Conservation (phyloP, 1,140 invertebrate species). For the Ips nitidus region DNA sequence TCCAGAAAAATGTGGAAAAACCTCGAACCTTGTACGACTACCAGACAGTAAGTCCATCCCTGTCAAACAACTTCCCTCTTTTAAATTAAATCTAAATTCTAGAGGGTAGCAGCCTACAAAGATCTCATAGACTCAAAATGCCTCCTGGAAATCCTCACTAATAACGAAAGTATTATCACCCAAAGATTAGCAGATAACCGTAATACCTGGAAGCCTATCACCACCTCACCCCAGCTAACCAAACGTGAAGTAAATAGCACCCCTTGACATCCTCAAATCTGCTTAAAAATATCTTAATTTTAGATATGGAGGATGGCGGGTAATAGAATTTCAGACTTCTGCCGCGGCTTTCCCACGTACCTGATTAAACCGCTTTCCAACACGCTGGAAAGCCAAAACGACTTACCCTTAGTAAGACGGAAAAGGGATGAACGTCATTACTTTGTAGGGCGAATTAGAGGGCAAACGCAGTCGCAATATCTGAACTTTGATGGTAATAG, state of each 20-base stretch:
- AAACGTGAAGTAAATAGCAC: constrained; percentile 43
- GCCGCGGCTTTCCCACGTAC: constrained; percentile 46
- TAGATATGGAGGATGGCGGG: constrained; percentile 45
- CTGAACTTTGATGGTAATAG: constrained; percentile 62
- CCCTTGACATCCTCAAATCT: not conserved
- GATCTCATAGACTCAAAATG: constrained; percentile 44
- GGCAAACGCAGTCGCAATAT: constrained; percentile 83
- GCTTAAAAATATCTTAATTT: constrained; percentile 16
- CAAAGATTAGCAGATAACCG: constrained; percentile 30
- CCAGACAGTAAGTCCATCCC: constrained; percentile 41
- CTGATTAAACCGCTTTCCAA: constrained; percentile 39
- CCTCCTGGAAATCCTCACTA: constrained; percentile 41
- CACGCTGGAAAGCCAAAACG: constrained; percentile 17
- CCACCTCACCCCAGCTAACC: constrained; percentile 38
- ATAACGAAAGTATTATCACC: constrained; percentile 38
- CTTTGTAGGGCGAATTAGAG: constrained; percentile 52
- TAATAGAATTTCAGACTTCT: constrained; percentile 45
- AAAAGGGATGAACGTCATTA: constrained; percentile 38
- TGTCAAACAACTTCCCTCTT: not conserved
- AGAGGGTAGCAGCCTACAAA: constrained; percentile 44
- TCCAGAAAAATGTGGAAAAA: constrained; percentile 37
- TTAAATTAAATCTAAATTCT: constrained; percentile 20
- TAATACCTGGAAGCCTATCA: constrained; percentile 35
- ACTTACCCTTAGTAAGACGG: constrained; percentile 30
- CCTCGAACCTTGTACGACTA: constrained; percentile 42